Evolutionary conservation across 2,797 vertebrate genomes (phyloP), one percentile per base, ranked within the genome.

Genomic region (Rallus crepitans): DNA sequence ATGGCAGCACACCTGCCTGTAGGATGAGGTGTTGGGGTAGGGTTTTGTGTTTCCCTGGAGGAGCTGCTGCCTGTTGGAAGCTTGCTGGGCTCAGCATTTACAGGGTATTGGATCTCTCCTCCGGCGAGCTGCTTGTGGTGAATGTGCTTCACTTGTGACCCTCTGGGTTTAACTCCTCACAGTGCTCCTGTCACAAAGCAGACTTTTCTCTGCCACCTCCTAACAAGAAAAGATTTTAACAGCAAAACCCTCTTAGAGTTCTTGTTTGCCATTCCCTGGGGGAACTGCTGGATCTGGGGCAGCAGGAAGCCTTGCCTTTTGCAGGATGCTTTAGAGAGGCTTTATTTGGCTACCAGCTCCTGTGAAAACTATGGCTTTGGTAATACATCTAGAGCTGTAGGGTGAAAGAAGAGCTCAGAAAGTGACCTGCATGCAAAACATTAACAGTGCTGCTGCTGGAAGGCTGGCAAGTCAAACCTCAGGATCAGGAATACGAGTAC

Each of bases 221-320:
- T 93, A 90, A 47, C 76, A 19, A 91, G 93, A 78, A 92, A 89
- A 94, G 96, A 75, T 95, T 95, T 82, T 86, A 93, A 66, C 65
- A 69, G 79, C 85, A 78, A 78, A 94, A 82, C 95, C 93, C 52
- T 96, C 87, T 88, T 86, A 90, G 91, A 83, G 69, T 68, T 56
- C 70, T 76, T 70, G 85, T 53, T 94, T 2, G 6, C 63, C 2
- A 0, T 92, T 90, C 89, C 93, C 96, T 2, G 5, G 89, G 66
- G 96, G 89, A 96, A 33, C 27, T 68, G 79, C 92, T 86, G 72
- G 79, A 94, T 96, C 85, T 94, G 87, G 95, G 96, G 85, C 96
- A 96, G 92, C 82, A 84, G 87, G 87, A 92, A 93, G 93, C 60
- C 2, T 3, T 75, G 77, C 71, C 60, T 50, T 73, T 59, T 52